Evolutionary conservation across 2,113 vertebrate genomes (phyloP), one percentile per base, ranked within the genome.

Genomic region (Oryzias curvinotus): DNA sequence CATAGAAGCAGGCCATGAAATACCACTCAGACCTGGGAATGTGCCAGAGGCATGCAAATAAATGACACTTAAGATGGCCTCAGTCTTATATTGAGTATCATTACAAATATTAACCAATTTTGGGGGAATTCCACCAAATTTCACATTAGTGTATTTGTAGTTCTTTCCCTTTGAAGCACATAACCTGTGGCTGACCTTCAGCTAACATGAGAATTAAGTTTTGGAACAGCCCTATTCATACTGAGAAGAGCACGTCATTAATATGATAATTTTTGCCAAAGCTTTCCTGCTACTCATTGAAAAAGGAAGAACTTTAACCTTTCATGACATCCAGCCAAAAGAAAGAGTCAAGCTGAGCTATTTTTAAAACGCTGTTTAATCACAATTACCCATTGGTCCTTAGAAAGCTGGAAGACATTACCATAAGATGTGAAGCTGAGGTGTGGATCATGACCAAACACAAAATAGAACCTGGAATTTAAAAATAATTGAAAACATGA

Each of bases 201-300:
- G 70, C 76, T 65, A 57, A 68, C 56, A 7, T 64, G 78, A 75
- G 79, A 83, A 86, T 78, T 80, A 70, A 86, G 60, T 76, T 41
- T 64, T 75, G 73, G 70, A 73, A 54, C 13, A 57, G 66, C 60
- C 74, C 77, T 75, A 84, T 87, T 89, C 84, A 83, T 85, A 80
- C 80, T 73, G 57, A 79, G 62, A 84, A 56, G 74, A 75, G 74
- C 28, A 71, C 59, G 80, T 82, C 71, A 79, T 91, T 86, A 88
- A 87, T 87, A 89, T 88, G 88, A 69, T 87, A 88, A 87, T 87
- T 72, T 62, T 58, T 78, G 64, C 52, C 74, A 66, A 71, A 66
- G 75, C 72, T 54, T 66, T 28, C 59, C 36, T 68, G 57, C 58
- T 67, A 75, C 68, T 3, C 55, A 68, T 71, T 61, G 75, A 81